Conservation (phyloP, 2,888 invertebrate genomes). For the Xylota sylvarum region DNA sequence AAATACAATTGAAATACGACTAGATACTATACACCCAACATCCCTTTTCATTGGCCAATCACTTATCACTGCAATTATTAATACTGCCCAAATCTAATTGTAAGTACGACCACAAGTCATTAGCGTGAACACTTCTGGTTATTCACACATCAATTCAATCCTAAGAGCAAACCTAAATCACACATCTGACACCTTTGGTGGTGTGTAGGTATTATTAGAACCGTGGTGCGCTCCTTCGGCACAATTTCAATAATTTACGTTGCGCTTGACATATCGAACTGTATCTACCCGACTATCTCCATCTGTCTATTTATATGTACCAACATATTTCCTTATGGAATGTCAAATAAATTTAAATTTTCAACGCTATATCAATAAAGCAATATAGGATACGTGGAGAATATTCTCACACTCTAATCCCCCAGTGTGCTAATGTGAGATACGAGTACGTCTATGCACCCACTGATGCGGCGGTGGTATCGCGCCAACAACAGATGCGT, state of each 20-base stretch:
- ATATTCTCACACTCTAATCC: conserved; percentile 57
- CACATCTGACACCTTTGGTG: conserved; percentile 42
- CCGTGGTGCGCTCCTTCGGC: conserved; percentile 45
- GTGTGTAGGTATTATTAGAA: conserved; percentile 46
- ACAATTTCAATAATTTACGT: conserved; percentile 59
- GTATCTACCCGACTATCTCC: conserved; percentile 32
- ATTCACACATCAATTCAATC: conserved; percentile 61
- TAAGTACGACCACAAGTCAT: conserved; percentile 44
- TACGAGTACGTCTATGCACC: neutral
- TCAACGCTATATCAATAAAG: conserved; percentile 59
- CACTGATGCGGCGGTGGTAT: neutral
- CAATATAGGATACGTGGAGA: neutral
- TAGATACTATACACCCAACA: neutral
- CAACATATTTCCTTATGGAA: conserved; percentile 52
- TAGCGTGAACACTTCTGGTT: conserved; percentile 32
- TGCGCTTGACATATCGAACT: conserved; percentile 58
- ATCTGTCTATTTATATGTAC: conserved; percentile 41
- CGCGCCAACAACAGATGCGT: conserved; percentile 54
- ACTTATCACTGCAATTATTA: conserved; percentile 7
- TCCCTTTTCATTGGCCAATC: neutral
- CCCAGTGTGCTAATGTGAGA: conserved; percentile 2
- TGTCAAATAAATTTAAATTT: conserved; percentile 74
- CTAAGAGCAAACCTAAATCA: conserved; percentile 52
- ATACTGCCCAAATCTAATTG: neutral
- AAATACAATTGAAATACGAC: too few species aligned